A percentile compares a stretch with the other conserved stretches of the same genome.
Conservation (phyloP, 2,113 vertebrate species). For the Chloropsis hardwickii region DNA sequence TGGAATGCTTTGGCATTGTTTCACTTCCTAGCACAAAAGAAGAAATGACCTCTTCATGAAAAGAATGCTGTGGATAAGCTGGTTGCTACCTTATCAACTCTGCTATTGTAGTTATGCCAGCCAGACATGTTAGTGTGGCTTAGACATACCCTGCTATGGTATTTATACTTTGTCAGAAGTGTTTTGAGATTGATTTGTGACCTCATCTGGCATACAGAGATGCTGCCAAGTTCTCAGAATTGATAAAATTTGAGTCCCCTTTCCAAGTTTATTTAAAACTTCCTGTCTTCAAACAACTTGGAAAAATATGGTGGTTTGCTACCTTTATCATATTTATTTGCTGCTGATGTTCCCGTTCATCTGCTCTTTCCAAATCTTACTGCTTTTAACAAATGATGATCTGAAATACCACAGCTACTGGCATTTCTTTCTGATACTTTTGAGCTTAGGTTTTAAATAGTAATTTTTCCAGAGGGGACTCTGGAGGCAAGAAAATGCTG, state of each 20-base stretch:
- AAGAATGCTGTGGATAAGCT: constrained; percentile 73
- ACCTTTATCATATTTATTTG: not conserved
- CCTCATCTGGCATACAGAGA: constrained; percentile 65
- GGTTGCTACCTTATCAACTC: constrained; percentile 68
- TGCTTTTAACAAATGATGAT: not conserved
- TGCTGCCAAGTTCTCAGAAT: constrained; percentile 34
- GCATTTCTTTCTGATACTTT: not conserved
- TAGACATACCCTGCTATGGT: constrained; percentile 56
- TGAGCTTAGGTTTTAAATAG: not conserved
- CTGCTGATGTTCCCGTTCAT: not conserved
- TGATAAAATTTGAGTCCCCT: constrained; percentile 9
- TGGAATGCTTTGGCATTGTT: constrained; percentile 59
- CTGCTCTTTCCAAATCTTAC: not conserved
- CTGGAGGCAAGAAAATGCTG: not conserved
- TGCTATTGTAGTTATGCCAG: constrained; percentile 56
- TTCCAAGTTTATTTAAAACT: not conserved
- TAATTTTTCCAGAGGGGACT: not conserved
- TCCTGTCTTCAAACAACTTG: not conserved
- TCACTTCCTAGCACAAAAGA: constrained; percentile 55
- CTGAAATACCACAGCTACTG: not conserved
- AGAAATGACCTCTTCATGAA: constrained; percentile 69
- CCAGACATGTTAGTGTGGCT: constrained; percentile 60
- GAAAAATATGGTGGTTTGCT: not conserved
- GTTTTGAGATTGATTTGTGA: constrained; percentile 73
- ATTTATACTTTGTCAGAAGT: constrained; percentile 66